A percentile compares a stretch with the other conserved stretches of the same genome.
These are phyloP conservation scores for Brachionus manjavacas DNA, from an alignment of 1,140 invertebrate species.

Conservation along the genomic window DNA sequence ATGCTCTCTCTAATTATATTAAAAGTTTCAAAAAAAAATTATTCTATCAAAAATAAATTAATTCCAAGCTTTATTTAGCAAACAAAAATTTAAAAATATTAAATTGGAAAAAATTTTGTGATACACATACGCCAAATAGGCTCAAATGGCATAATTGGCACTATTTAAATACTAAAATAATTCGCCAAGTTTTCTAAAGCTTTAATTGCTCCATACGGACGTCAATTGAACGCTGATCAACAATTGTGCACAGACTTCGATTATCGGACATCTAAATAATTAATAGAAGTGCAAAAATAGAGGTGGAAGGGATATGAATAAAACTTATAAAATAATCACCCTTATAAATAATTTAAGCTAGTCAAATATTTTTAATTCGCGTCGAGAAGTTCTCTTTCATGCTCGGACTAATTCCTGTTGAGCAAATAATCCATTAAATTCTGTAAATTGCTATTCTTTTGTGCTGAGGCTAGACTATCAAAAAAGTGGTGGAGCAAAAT, in stretches of 20 bases:
- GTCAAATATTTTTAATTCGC: neutral
- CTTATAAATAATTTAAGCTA: neutral
- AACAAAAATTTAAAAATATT: neutral
- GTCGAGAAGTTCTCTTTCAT: neutral
- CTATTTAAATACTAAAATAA: neutral
- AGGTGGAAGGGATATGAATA: neutral
- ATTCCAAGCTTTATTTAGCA: neutral
- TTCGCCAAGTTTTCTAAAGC: neutral
- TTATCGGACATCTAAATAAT: neutral
- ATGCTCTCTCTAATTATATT: neutral
- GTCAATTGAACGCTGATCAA: neutral
- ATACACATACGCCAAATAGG: neutral
- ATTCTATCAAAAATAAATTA: neutral
- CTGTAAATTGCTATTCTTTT: neutral
- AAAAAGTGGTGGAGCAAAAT: neutral
- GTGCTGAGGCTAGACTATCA: neutral
- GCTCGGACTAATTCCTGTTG: neutral
- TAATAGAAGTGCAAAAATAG: neutral
- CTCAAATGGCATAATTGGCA: neutral
- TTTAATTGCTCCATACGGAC: neutral
- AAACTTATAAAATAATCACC: neutral
- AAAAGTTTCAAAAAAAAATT: neutral
- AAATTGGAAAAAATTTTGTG: neutral
- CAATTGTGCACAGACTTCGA: neutral
- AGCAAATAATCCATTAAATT: neutral